Percentiles rank a stretch among this genome's conserved stretches.
phyloP scores from a whole-genome alignment of 2,797 vertebrate genomes.

The Galagoides demidoff region DNA sequence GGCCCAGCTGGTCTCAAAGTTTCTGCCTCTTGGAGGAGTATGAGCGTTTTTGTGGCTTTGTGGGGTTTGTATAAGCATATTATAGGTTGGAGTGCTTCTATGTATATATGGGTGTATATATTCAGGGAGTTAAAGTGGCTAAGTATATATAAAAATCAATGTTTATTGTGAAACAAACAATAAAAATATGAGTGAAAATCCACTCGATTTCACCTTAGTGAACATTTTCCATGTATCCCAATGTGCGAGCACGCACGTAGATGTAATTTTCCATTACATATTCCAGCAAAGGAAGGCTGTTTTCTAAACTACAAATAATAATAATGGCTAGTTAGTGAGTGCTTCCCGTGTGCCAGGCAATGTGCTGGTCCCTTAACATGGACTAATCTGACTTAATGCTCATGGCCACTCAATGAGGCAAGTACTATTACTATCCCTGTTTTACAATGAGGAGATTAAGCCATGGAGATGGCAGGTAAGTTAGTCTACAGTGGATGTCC shows the following conservation, averaged over 20 bases:
- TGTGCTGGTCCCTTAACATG: background rate
- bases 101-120: background rate
- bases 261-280: background rate
- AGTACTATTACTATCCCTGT: background rate
- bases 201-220: background rate
- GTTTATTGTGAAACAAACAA: slow-evolving; percentile 50
- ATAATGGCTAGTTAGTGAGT: background rate
- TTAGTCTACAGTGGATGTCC: background rate
- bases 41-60: background rate
- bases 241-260: background rate
- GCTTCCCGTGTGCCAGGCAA: background rate
- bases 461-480: background rate
- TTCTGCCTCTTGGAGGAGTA: background rate
- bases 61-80: background rate
- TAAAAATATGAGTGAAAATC: slow-evolving; percentile 4
- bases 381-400: background rate
- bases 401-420: background rate
- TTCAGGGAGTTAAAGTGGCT: slow-evolving; percentile 2
- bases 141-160: slow-evolving; percentile 43
- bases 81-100: background rate
- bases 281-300: background rate
- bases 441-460: background rate
- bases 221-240: background rate
- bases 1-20: slow-evolving; percentile 16
- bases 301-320: slow-evolving; percentile 1